Percentiles rank a stretch among this genome's conserved stretches.
These are phyloP conservation scores for Pelvicachromis taeniatus DNA, from an alignment of 2,113 vertebrate species.

Conservation along the genomic window DNA sequence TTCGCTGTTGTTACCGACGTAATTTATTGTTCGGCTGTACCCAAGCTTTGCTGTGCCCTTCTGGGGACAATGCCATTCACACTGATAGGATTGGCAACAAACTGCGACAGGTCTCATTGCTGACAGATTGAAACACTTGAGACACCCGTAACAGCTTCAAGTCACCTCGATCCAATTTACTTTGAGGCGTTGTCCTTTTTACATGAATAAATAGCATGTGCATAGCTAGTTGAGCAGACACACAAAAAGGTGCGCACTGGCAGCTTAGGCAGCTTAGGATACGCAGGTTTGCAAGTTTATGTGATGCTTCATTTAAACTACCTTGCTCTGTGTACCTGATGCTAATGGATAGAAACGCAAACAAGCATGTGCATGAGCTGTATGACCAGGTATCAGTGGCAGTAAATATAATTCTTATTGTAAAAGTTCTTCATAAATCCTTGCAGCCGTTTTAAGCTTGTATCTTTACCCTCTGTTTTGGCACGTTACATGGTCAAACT, in stretches of 20 bases:
- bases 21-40: slow-evolving; percentile 50
- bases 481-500: accelerated
- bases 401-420: background rate
- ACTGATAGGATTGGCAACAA: slow-evolving; percentile 49
- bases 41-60: slow-evolving; percentile 42
- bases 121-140: slow-evolving; percentile 32
- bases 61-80: slow-evolving; percentile 57
- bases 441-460: background rate
- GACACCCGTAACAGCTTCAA: slow-evolving; percentile 24
- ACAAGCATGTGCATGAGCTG: background rate
- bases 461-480: background rate
- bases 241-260: background rate
- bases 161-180: slow-evolving; percentile 46
- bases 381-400: background rate
- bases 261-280: background rate
- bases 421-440: background rate
- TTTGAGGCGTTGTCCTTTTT: slow-evolving; percentile 2
- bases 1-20: slow-evolving; percentile 42
- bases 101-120: slow-evolving; percentile 40
- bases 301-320: background rate
- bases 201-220: slow-evolving; percentile 18
- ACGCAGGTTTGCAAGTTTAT: background rate
- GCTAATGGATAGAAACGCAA: background rate
- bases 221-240: background rate
- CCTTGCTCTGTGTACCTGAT: background rate